phyloP scores from a whole-genome alignment of 2,888 invertebrate species.

The Barypeithes pellucidus region DNA sequence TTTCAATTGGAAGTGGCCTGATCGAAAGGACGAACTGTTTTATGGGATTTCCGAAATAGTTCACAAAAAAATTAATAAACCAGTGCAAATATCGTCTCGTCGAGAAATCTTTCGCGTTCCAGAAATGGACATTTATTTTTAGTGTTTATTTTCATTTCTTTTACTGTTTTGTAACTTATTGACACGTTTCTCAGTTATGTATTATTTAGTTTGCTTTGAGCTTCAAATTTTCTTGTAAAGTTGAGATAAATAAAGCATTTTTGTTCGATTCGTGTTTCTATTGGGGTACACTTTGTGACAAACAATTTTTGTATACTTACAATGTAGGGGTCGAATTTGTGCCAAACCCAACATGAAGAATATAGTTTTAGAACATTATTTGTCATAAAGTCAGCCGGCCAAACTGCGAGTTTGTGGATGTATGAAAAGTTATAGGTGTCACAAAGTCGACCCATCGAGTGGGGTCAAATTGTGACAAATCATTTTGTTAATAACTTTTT shows the following conservation, averaged over 20 bases:
- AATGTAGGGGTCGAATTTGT: too few relatives aligned
- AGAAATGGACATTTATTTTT: slow-evolving; percentile 14
- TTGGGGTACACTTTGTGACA: slow-evolving; percentile 42
- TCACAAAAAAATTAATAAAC: slow-evolving; percentile 28
- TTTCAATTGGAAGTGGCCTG: slow-evolving; percentile 16
- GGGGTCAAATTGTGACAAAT: too few relatives aligned
- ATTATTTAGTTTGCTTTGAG: slow-evolving; percentile 33
- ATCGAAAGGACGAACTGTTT: slow-evolving; percentile 17
- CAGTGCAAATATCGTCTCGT: slow-evolving; percentile 34
- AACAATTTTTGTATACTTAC: too few relatives aligned
- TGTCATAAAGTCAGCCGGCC: too few relatives aligned
- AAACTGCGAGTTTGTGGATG: too few relatives aligned
- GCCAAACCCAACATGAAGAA: too few relatives aligned
- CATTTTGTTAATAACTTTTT: too few relatives aligned
- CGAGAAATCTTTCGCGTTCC: slow-evolving; percentile 31
- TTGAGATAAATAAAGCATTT: slow-evolving; percentile 21
- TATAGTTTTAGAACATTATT: too few relatives aligned
- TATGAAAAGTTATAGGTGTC: too few relatives aligned
- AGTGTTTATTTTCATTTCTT: slow-evolving; percentile 27
- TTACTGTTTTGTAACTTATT: slow-evolving; percentile 25
- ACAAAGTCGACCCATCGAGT: too few relatives aligned
- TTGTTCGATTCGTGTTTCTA: slow-evolving; percentile 35
- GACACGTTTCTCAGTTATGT: slow-evolving; percentile 10
- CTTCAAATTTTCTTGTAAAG: slow-evolving; percentile 13
- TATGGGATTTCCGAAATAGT: slow-evolving; percentile 34